Conservation (phyloP, 2,888 invertebrate species). For the Archips crataeganus region DNA sequence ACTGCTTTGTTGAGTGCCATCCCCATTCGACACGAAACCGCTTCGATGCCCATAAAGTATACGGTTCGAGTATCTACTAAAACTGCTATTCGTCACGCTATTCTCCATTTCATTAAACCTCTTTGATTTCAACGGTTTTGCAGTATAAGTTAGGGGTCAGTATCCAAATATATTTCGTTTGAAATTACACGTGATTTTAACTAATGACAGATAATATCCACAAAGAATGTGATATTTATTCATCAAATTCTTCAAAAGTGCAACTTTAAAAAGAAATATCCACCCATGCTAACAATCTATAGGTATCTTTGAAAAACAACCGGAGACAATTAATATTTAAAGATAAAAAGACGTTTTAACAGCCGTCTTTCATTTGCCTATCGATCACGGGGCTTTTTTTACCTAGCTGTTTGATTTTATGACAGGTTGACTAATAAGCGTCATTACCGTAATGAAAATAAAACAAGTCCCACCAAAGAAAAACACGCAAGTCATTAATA, state of each 20-base stretch:
- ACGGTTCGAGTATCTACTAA: conserved; percentile 18
- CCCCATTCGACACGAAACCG: conserved; percentile 17
- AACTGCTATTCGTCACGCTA: conserved; percentile 32
- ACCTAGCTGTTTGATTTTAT: not conserved
- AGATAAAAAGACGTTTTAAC: not conserved
- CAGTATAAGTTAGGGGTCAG: not conserved
- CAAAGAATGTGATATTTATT: no score
- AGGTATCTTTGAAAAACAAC: not conserved
- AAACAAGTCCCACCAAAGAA: not conserved
- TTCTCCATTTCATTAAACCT: conserved; percentile 23
- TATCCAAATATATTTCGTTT: not conserved
- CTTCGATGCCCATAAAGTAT: conserved; percentile 29
- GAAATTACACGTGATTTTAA: not conserved
- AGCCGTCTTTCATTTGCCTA: not conserved
- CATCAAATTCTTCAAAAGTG: no score
- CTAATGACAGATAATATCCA: no score
- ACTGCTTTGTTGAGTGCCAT: not conserved
- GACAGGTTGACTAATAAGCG: not conserved
- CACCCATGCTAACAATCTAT: no score
- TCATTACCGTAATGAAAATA: not conserved
- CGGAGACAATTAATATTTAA: not conserved
- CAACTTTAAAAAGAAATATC: no score
- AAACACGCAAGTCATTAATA: conserved; percentile 8
- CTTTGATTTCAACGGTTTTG: not conserved
- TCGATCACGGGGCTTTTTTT: not conserved